Conservation (phyloP, 2,797 vertebrate species). For the Paedocypris micromegethes region DNA sequence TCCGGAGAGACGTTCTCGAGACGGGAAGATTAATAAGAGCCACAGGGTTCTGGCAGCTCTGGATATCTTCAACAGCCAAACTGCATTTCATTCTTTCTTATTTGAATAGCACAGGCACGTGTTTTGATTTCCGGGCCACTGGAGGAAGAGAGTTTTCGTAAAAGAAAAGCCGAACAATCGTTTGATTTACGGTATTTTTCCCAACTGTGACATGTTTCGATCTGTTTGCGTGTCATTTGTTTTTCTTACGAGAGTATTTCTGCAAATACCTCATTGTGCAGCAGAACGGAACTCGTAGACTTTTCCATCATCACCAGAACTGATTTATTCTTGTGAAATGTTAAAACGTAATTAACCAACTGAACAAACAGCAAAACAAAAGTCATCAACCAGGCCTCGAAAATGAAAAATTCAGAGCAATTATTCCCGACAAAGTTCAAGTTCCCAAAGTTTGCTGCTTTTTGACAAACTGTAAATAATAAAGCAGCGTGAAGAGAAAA, state of each 20-base stretch:
- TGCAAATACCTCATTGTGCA: slow-evolving; percentile 1
- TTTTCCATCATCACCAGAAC: background rate
- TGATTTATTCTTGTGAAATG: no score
- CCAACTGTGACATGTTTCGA: background rate
- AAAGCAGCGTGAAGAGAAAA: no score
- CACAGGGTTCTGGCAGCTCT: slow-evolving; percentile 31
- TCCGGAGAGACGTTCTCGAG: slow-evolving; percentile 24
- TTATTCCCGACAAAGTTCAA: no score
- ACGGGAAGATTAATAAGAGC: slow-evolving; percentile 30
- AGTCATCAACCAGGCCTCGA: no score
- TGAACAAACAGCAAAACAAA: background rate
- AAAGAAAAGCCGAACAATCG: slow-evolving; percentile 15
- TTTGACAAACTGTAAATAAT: no score
- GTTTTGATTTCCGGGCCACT: slow-evolving; percentile 60
- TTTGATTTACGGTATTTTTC: background rate
- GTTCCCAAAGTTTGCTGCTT: no score
- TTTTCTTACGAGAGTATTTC: background rate
- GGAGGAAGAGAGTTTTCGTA: slow-evolving; percentile 46
- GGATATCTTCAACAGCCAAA: slow-evolving; percentile 11
- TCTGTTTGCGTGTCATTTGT: background rate
- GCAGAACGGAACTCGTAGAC: background rate
- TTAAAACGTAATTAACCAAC: no score
- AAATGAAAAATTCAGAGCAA: no score
- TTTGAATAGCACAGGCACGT: slow-evolving; percentile 57
- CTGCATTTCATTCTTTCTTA: slow-evolving; percentile 47